Percentiles rank a stretch among this genome's conserved stretches.
Conservation (phyloP, 2,113 vertebrate species). For the Phoxinus phoxinus region DNA sequence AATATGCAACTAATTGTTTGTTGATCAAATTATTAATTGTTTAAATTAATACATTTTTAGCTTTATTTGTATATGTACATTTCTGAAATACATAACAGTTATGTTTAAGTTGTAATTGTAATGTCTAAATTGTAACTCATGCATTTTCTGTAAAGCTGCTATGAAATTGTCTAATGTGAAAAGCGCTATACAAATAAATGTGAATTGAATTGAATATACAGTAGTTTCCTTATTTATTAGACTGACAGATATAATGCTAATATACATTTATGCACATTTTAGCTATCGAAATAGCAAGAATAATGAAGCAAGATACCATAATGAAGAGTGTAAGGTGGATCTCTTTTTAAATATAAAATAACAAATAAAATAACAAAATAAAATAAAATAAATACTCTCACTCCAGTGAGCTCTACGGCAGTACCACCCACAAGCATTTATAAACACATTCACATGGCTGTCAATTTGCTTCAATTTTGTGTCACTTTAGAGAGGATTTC, state of each 20-base stretch:
- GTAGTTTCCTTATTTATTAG: background rate
- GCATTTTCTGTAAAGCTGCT: too few species aligned
- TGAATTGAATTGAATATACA: too few species aligned
- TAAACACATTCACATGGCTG: slow-evolving; percentile 48
- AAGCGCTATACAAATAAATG: too few species aligned
- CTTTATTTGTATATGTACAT: too few species aligned
- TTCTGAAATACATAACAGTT: too few species aligned
- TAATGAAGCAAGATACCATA: background rate
- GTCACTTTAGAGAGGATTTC: slow-evolving; percentile 42
- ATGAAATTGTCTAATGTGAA: background rate
- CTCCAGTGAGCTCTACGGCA: slow-evolving; percentile 44
- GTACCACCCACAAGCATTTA: slow-evolving; percentile 43
- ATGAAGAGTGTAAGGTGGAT: too few species aligned
- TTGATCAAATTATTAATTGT: too few species aligned
- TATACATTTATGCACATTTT: background rate
- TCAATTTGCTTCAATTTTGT: slow-evolving; percentile 53
- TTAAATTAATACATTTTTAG: too few species aligned
- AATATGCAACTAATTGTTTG: background rate
- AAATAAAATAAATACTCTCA: slow-evolving; percentile 28
- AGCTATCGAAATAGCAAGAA: background rate
- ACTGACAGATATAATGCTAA: background rate
- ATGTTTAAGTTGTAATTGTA: too few species aligned
- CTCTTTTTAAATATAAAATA: too few species aligned
- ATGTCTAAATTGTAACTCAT: too few species aligned
- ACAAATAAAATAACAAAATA: background rate